phyloP scores from a whole-genome alignment of 2,113 vertebrate genomes.

The Neopipo cinnamomea region DNA sequence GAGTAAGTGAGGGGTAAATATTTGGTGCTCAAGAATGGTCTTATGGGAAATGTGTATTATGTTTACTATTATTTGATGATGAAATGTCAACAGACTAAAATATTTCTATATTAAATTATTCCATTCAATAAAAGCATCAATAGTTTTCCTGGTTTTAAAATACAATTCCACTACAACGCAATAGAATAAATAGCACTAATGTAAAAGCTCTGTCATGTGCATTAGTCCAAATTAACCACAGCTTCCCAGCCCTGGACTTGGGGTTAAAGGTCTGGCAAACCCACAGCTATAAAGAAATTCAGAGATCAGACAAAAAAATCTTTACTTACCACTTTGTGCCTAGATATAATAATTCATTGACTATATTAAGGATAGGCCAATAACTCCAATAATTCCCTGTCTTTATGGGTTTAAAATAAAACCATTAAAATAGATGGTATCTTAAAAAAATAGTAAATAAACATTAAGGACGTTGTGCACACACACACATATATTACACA shows the following conservation, averaged over 20 bases:
- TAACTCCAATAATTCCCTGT: background rate
- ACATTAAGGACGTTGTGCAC: background rate
- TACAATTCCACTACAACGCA: constrained; percentile 56
- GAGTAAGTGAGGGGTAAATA: constrained; percentile 47
- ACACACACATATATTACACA: background rate
- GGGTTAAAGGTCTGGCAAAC: constrained; percentile 2
- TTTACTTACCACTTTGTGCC: background rate
- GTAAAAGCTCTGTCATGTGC: constrained; percentile 12
- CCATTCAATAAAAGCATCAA: constrained; percentile 69
- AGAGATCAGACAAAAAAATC: constrained; percentile 22
- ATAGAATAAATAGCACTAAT: constrained; percentile 31
- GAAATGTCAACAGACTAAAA: constrained; percentile 67
- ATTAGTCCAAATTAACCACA: constrained; percentile 42
- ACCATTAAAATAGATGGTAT: background rate
- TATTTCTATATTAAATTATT: constrained; percentile 67
- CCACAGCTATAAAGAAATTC: constrained; percentile 10
- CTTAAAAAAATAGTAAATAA: background rate
- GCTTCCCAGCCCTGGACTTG: background rate
- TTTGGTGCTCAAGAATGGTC: constrained; percentile 54
- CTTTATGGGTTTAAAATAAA: constrained; percentile 7
- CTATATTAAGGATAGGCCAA: background rate
- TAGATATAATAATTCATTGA: background rate
- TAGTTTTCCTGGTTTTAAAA: constrained; percentile 65
- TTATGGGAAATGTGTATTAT: constrained; percentile 69
- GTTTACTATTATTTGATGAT: constrained; percentile 71